phyloP scores from a whole-genome alignment of 2,113 vertebrate species.

The Acanthochromis polyacanthus region DNA sequence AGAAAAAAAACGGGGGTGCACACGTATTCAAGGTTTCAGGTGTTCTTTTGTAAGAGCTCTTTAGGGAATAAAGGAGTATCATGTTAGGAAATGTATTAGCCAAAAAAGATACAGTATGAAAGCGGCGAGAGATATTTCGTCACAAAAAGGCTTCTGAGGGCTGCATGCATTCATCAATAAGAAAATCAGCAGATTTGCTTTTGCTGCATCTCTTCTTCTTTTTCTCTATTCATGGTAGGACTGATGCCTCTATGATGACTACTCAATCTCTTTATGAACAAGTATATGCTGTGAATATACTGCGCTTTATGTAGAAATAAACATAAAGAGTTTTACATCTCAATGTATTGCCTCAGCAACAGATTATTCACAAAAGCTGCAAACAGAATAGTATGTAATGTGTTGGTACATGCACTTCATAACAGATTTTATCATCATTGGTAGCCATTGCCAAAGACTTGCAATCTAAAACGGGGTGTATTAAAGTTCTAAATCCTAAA shows the following conservation, averaged over 20 bases:
- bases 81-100: conserved; percentile 42
- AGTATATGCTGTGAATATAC: conserved; percentile 16
- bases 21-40: conserved; percentile 61
- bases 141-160: conserved; percentile 29
- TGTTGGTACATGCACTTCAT: too few relatives aligned
- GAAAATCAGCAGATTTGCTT: conserved; percentile 44
- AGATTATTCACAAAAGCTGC: background rate
- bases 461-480: too few relatives aligned
- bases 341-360: background rate
- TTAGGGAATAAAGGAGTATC: conserved; percentile 50
- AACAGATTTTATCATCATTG: too few relatives aligned
- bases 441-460: too few relatives aligned
- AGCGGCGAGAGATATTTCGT: conserved; percentile 13
- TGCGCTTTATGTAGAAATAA: conserved; percentile 12
- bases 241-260: conserved; percentile 17
- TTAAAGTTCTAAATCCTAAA: too few relatives aligned
- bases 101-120: conserved; percentile 16
- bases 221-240: background rate
- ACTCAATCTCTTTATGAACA: conserved; percentile 29
- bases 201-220: conserved; percentile 33
- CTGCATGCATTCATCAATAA: conserved; percentile 30
- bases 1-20: conserved; percentile 19
- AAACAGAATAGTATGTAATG: background rate
- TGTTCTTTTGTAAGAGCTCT: conserved; percentile 58
- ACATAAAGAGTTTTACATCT: background rate